Evolutionary conservation across 1,140 invertebrate genomes (phyloP).

Genomic region (Temnothorax longispinosus): DNA sequence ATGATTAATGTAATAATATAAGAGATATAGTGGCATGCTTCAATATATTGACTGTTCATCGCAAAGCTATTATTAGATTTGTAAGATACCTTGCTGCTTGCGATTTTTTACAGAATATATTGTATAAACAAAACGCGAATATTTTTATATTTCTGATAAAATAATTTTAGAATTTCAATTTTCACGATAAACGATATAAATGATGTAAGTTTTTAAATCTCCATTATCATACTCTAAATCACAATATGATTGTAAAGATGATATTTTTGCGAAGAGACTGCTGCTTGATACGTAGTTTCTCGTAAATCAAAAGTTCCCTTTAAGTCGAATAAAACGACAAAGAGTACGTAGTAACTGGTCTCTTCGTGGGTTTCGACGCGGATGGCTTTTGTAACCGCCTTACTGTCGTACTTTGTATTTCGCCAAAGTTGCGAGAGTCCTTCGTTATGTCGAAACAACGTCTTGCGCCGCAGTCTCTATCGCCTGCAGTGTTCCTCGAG

Average conservation of each 20-base stretch:
- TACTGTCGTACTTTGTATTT: conserved; percentile 61
- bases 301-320: conserved; percentile 41
- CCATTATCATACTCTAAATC: conserved; percentile 19
- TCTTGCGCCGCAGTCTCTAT: conserved; percentile 48
- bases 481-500: conserved; percentile 49
- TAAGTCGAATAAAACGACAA: conserved; percentile 46
- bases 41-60: not conserved
- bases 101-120: not conserved
- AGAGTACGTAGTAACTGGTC: conserved; percentile 31
- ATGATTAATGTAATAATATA: not conserved
- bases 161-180: not conserved
- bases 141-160: not conserved
- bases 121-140: not conserved
- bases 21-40: not conserved
- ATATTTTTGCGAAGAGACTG: not conserved
- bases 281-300: conserved; percentile 3
- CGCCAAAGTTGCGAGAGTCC: conserved; percentile 56
- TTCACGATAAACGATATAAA: not conserved
- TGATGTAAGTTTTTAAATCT: conserved; percentile 11
- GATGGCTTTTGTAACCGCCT: conserved; percentile 58
- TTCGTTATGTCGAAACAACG: conserved; percentile 60
- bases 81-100: not conserved
- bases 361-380: conserved; percentile 10
- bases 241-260: not conserved
- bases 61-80: not conserved